phyloP scores from a whole-genome alignment of 2,888 invertebrate species.

The Dryococelus australis region DNA sequence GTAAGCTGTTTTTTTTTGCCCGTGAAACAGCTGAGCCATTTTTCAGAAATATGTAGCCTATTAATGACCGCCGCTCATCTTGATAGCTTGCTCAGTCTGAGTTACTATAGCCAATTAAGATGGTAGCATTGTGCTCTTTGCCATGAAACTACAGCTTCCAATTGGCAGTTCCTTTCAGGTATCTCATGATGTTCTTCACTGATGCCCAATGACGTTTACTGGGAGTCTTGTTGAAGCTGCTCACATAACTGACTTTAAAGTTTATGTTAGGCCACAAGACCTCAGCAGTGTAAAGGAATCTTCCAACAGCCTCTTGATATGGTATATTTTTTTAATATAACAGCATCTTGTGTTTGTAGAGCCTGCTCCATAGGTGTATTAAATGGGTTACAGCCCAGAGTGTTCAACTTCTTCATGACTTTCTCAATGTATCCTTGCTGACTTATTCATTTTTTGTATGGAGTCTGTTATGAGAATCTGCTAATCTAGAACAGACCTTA shows the following conservation, averaged over 20 bases:
- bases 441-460: no score
- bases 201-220: no score
- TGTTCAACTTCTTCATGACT: no score
- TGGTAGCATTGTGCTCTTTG: neutral
- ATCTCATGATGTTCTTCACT: no score
- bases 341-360: no score
- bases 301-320: no score
- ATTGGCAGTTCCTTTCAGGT: no score
- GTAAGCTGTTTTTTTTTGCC: neutral
- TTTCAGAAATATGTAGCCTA: neutral
- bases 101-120: neutral
- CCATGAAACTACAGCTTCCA: neutral
- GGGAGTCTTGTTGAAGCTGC: neutral
- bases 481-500: no score
- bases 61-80: neutral
- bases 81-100: neutral
- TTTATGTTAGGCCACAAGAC: neutral
- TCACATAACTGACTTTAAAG: neutral
- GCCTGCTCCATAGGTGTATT: no score
- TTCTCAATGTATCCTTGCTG: no score
- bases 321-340: no score
- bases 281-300: neutral
- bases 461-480: neutral
- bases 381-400: no score
- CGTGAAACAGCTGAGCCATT: slow-evolving; percentile 17